phyloP scores from a whole-genome alignment of 2,888 invertebrate genomes.

The Drosophila multiciliata region DNA sequence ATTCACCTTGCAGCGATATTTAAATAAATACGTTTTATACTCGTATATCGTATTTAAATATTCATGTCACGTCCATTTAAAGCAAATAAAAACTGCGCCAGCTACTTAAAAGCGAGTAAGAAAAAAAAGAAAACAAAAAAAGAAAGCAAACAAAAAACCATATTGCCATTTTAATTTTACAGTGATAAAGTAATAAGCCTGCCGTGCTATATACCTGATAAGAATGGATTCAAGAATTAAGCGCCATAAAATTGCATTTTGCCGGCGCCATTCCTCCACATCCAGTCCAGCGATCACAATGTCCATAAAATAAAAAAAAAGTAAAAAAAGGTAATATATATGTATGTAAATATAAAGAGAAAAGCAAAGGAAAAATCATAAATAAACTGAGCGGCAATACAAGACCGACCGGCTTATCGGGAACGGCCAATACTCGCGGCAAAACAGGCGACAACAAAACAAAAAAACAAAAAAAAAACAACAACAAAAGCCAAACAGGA shows the following conservation, averaged over 20 bases:
- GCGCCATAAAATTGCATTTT: constrained; percentile 81
- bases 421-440: constrained; percentile 54
- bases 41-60: constrained; percentile 19
- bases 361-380: constrained; percentile 66
- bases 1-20: not conserved
- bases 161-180: constrained; percentile 63
- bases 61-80: constrained; percentile 36
- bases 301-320: constrained; percentile 26
- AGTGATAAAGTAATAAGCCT: constrained; percentile 66
- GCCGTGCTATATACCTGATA: constrained; percentile 51
- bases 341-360: constrained; percentile 11
- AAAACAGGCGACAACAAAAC: constrained; percentile 2
- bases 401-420: constrained; percentile 62
- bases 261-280: constrained; percentile 7
- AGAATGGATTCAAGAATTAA: constrained; percentile 76
- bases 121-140: not conserved
- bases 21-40: constrained; percentile 7
- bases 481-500: constrained; percentile 1
- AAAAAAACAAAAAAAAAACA: constrained; percentile 3
- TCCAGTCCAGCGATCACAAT: constrained; percentile 62
- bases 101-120: not conserved
- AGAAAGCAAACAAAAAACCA: not conserved
- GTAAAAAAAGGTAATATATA: constrained; percentile 35
- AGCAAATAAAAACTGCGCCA: constrained; percentile 18
- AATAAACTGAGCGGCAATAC: constrained; percentile 57